phyloP scores from a whole-genome alignment of 2,888 invertebrate genomes.

The Linnaemya vulpina region DNA sequence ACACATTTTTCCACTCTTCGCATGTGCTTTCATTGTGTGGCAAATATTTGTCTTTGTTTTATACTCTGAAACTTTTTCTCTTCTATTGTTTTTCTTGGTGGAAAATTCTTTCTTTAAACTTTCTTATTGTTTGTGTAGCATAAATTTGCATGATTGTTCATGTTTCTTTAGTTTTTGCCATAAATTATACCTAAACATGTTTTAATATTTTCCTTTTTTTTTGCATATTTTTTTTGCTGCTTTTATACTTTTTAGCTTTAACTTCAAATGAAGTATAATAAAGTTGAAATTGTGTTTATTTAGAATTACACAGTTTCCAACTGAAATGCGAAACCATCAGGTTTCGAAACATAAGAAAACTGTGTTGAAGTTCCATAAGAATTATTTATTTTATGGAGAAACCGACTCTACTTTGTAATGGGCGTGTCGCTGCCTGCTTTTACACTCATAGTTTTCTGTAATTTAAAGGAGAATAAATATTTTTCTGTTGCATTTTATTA shows the following conservation, averaged over 20 bases:
- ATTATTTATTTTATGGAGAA: too few relatives aligned
- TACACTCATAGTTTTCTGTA: too few relatives aligned
- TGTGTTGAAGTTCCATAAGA: too few relatives aligned
- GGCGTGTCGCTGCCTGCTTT: too few relatives aligned
- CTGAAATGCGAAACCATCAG: not conserved
- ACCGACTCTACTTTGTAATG: too few relatives aligned
- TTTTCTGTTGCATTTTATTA: too few relatives aligned
- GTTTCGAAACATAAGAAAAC: too few relatives aligned
- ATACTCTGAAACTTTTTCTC: not conserved
- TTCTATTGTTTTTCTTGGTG: constrained; percentile 22
- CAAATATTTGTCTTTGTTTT: not conserved
- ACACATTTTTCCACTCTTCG: constrained; percentile 9
- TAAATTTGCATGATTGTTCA: constrained; percentile 42
- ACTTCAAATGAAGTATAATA: constrained; percentile 29
- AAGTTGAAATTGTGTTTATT: constrained; percentile 24
- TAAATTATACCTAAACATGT: constrained; percentile 54
- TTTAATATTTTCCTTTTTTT: constrained; percentile 15
- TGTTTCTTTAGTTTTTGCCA: constrained; percentile 32
- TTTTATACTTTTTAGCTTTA: constrained; percentile 19
- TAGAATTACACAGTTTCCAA: constrained; percentile 33
- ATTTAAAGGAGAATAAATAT: too few relatives aligned
- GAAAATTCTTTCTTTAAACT: constrained; percentile 4
- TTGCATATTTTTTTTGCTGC: constrained; percentile 4
- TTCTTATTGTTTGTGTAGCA: constrained; percentile 12
- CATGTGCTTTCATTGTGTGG: constrained; percentile 13